Conservation (phyloP, 1,140 invertebrate species). For the Drosophila seguyi region DNA sequence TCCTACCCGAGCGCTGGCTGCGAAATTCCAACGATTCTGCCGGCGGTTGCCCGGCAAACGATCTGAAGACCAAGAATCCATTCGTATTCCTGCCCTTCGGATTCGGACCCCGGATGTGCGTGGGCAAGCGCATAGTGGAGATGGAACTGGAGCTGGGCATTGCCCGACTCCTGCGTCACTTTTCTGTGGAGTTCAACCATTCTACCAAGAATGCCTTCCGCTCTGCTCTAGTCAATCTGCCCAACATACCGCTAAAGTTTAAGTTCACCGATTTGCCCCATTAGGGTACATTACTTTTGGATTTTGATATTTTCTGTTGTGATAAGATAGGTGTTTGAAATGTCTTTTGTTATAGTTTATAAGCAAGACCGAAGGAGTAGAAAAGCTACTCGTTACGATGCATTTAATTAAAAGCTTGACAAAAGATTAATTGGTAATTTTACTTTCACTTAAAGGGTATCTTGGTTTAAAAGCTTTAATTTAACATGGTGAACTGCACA, state of each 20-base stretch:
- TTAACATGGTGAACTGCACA: no score
- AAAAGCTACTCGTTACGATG: background rate
- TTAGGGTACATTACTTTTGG: background rate
- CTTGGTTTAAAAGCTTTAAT: no score
- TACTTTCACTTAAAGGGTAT: no score
- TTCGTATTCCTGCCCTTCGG: conserved; percentile 88
- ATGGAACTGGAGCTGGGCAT: conserved; percentile 89
- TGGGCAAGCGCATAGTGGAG: conserved; percentile 89
- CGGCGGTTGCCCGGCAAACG: conserved; percentile 62
- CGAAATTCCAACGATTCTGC: conserved; percentile 57
- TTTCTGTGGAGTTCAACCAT: conserved; percentile 86
- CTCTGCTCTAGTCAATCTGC: conserved; percentile 59
- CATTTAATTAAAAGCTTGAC: background rate
- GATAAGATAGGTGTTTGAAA: background rate
- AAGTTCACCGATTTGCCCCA: conserved; percentile 67
- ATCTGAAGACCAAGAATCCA: conserved; percentile 77
- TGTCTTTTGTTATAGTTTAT: background rate
- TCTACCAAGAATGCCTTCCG: conserved; percentile 65
- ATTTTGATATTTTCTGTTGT: background rate
- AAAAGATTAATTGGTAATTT: no score
- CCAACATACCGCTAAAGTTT: conserved; percentile 78
- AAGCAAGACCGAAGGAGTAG: background rate
- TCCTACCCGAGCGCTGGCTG: conserved; percentile 88
- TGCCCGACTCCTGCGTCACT: conserved; percentile 87
- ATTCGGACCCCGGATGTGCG: conserved; percentile 87